Conservation (phyloP, 2,888 invertebrate genomes). For the Spialia ferax region DNA sequence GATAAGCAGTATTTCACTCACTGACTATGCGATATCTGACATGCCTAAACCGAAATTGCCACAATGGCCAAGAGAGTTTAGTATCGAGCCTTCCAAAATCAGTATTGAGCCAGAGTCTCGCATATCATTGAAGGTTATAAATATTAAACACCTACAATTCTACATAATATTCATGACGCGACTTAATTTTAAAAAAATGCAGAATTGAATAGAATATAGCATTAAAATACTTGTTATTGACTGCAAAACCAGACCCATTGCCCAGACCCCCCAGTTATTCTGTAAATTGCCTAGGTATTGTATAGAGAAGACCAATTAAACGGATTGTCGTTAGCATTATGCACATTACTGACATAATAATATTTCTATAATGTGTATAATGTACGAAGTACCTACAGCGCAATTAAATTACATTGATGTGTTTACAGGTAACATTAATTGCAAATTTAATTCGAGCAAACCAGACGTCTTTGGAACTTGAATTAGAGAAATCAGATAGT, state of each 20-base stretch:
- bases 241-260: too few species aligned
- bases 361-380: too few species aligned
- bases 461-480: conserved; percentile 78
- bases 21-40: conserved; percentile 73
- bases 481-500: conserved; percentile 86
- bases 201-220: too few species aligned
- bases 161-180: not conserved
- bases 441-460: conserved; percentile 82
- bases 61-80: conserved; percentile 84
- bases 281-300: too few species aligned
- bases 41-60: conserved; percentile 72
- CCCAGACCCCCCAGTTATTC: too few species aligned
- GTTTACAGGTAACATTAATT: conserved; percentile 80
- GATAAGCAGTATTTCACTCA: conserved; percentile 76
- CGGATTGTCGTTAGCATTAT: too few species aligned
- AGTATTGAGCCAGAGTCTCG: conserved; percentile 76
- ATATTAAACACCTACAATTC: not conserved
- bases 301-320: too few species aligned
- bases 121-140: conserved; percentile 72
- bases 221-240: too few species aligned
- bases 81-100: conserved; percentile 77
- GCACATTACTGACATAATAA: too few species aligned
- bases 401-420: not conserved
- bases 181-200: too few species aligned
- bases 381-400: too few species aligned